These are phyloP conservation scores for Epinotia ramella DNA, from an alignment of 2,888 invertebrate species.

Conservation along the genomic window DNA sequence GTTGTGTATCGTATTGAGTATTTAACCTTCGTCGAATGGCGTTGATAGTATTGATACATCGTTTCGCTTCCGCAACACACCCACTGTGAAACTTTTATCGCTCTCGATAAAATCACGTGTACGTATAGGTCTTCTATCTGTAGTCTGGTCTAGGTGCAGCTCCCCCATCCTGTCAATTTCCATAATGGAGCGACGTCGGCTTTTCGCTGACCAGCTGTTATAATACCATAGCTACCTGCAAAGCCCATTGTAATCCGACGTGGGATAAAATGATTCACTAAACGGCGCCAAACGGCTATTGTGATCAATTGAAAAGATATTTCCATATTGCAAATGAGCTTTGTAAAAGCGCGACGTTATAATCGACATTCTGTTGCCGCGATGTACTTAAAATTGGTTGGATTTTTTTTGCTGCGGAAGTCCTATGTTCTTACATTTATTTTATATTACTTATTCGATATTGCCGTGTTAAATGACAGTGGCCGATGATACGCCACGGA, in stretches of 20 bases:
- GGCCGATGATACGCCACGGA: too few relatives aligned
- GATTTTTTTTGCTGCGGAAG: background rate
- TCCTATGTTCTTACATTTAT: too few relatives aligned
- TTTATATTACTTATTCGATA: too few relatives aligned
- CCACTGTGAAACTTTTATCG: constrained; percentile 16
- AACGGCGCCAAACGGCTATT: constrained; percentile 48
- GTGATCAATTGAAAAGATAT: constrained; percentile 42
- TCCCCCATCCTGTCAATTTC: constrained; percentile 68
- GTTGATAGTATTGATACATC: background rate
- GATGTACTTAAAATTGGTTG: background rate
- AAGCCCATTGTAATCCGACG: constrained; percentile 49
- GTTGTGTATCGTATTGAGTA: background rate
- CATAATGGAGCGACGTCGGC: constrained; percentile 70
- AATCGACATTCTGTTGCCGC: background rate
- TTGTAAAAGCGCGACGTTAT: background rate
- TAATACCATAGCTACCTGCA: constrained; percentile 52
- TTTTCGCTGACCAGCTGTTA: constrained; percentile 70
- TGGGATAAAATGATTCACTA: constrained; percentile 52
- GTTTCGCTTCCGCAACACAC: background rate
- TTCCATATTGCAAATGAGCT: constrained; percentile 33
- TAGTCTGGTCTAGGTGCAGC: constrained; percentile 51
- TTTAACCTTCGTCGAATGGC: background rate
- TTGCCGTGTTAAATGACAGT: too few relatives aligned
- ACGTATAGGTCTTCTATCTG: constrained; percentile 35
- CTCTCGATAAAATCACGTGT: constrained; percentile 13